These are phyloP conservation scores for Macrotis lagotis DNA, from an alignment of 2,113 vertebrate genomes.

Conservation along the genomic window DNA sequence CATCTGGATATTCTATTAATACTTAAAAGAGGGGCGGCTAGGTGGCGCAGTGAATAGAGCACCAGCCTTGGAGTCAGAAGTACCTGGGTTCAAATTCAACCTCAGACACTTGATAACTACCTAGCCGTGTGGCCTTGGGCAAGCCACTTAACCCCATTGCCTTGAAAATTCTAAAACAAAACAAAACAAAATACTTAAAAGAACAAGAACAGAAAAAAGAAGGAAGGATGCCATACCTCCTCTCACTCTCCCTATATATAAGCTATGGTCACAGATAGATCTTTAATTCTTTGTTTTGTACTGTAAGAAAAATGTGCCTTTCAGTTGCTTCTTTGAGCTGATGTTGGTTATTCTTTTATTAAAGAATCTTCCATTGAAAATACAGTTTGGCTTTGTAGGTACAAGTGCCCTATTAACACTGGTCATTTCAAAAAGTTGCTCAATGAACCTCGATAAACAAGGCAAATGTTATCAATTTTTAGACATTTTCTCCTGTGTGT, in stretches of 20 bases:
- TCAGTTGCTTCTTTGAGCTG: background rate
- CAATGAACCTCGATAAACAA: conserved; percentile 78
- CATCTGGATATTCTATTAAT: background rate
- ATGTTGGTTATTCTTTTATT: background rate
- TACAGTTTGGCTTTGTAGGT: conserved; percentile 65
- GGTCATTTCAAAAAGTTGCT: conserved; percentile 51
- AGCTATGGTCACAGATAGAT: background rate
- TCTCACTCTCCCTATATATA: background rate
- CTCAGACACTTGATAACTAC: no score
- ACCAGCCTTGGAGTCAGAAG: no score
- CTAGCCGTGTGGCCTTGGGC: no score
- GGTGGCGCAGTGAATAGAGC: no score
- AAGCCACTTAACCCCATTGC: no score
- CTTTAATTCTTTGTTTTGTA: background rate
- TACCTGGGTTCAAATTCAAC: no score
- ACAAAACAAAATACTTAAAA: no score
- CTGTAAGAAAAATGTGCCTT: background rate
- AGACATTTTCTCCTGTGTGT: background rate
- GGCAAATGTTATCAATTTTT: conserved; percentile 69
- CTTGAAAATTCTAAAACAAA: no score
- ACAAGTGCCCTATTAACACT: conserved; percentile 54
- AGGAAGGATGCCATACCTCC: background rate
- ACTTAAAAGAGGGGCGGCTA: background rate
- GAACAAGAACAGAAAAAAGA: background rate
- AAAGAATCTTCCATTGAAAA: conserved; percentile 52